These are phyloP conservation scores for Drosophila orena DNA, from an alignment of 1,140 invertebrate genomes.

Conservation along the genomic window DNA sequence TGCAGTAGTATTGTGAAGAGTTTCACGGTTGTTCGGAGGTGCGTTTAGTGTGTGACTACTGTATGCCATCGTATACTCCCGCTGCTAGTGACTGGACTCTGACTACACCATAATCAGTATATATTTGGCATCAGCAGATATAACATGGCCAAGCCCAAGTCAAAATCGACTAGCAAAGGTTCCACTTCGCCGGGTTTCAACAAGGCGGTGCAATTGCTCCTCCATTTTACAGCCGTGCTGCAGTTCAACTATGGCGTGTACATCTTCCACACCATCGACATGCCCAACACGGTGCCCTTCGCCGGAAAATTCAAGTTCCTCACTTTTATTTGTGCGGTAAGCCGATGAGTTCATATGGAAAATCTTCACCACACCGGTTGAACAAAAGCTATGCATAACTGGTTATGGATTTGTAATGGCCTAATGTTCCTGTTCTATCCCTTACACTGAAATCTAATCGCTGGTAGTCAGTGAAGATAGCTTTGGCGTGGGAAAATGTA, in stretches of 20 bases:
- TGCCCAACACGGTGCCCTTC: conserved; percentile 72
- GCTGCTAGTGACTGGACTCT: conserved; percentile 26
- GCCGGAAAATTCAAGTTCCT: conserved; percentile 94
- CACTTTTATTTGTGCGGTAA: conserved; percentile 93
- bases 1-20: not conserved
- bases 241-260: conserved; percentile 70
- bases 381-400: not conserved
- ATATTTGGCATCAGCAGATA: conserved; percentile 45
- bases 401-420: not conserved
- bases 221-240: conserved; percentile 65
- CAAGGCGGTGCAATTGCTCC: conserved; percentile 59
- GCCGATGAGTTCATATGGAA: not conserved
- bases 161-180: conserved; percentile 61
- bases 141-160: conserved; percentile 65
- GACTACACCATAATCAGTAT: conserved; percentile 62
- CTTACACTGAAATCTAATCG: not conserved
- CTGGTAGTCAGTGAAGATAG: not conserved
- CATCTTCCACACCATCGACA: conserved; percentile 48
- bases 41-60: not conserved
- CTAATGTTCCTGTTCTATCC: not conserved
- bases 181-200: conserved; percentile 63
- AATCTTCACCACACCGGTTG: too few relatives aligned
- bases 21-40: too few relatives aligned
- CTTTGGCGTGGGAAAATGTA: too few relatives aligned
- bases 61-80: conserved; percentile 4